Base-by-base conservation (phyloP, 1,140 invertebrate species). In the Drosophila carrolli region DNA sequence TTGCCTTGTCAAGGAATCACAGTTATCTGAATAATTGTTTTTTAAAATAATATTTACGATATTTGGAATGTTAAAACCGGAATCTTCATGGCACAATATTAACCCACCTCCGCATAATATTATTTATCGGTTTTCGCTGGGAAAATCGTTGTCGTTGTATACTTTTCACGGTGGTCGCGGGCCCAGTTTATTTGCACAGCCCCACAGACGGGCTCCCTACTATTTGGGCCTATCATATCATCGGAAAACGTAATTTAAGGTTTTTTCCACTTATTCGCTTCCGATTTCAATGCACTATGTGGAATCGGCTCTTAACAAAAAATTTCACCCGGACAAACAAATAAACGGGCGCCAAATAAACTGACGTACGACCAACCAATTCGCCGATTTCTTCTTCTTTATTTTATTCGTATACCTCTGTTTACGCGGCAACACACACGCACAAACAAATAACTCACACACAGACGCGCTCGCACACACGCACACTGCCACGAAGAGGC, bases 261-360 rank as follows among this genome's bases (percentile, higher is more conserved):
- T 10, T 41, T 32, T 55, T 54, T 38, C 3, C 16, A 9, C 13
- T 8, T 37, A 27, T 54, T 27, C 9, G 38, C 29, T 29, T 29
- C 32, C 13, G 67, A 23, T 27, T 40, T 75, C 27, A 56, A 27
- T 11, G 14, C 35, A 43, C 67, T 44, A 43, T 19, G 47, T 29
- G 43, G 23, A 41, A 29, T 56, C 11, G 35, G 35, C 37, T 37
- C 57, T 51, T 51, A 27, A 57, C 5, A 16, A 46, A 77, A 78
- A 81, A 66, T 86, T 86, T 78, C 78, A 78, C 82, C 61, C 54
- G 70, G 55, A 7, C 67, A 78, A 77, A 60, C 72, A 78, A 81
- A 86, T 75, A 82, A 85, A 88, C 79, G 81, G 83, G 82, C 78
- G 82, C 82, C 82, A 88, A 86, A 88, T 77, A 58, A 59, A 43